Evolutionary conservation across 2,888 invertebrate genomes (phyloP), one percentile per base, ranked within the genome.

Genomic region (Limnephilus rhombicus): DNA sequence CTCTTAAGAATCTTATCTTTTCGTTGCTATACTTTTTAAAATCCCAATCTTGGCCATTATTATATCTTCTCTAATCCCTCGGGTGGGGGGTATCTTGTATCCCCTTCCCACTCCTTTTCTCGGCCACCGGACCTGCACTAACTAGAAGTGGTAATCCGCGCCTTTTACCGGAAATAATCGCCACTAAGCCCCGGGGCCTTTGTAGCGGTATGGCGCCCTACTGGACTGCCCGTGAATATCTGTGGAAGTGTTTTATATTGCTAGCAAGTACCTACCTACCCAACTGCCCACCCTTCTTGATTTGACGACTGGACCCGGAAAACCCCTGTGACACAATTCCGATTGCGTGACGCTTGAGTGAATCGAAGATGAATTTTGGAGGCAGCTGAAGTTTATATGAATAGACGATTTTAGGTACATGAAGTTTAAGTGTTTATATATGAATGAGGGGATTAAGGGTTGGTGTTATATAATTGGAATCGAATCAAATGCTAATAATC

Each of bases 151-250:
- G 68, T 88, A 88, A 88, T 88, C 88, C 88, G 34, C 53, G 68
- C 88, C 88, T 88, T 88, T 53, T 88, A 68, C 88, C 53, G 68
- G 88, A 88, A 88, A 88, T 88, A 88, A 88, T 88, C 88, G 88
- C 88, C 34, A 68, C 88, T 88, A 88, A 88, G 68, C 87, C 68
- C 68, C 34, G 49, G 45, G 45, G 34, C 88, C 88, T 88, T 88
- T 88, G 88, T 68, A 18, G 53, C 2, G 68, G 29, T 80, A 68
- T 68, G 53, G 53, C 9, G 88, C 29, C 13, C 53, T 12, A 68
- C 53, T n/a, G 87, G 37, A 45, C 45, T 41, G 37, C 9, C 45
- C 85, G 85, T 41, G 41, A 85, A 68, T 24, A 68, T 68, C 68
- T 68, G 68, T 68, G n/a, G 7, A 68, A 24, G 24, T 68, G 68